Percentiles rank a stretch among this genome's conserved stretches.
Evolutionary conservation across 2,113 vertebrate species (phyloP).

Genomic region (Callorhinus ursinus): DNA sequence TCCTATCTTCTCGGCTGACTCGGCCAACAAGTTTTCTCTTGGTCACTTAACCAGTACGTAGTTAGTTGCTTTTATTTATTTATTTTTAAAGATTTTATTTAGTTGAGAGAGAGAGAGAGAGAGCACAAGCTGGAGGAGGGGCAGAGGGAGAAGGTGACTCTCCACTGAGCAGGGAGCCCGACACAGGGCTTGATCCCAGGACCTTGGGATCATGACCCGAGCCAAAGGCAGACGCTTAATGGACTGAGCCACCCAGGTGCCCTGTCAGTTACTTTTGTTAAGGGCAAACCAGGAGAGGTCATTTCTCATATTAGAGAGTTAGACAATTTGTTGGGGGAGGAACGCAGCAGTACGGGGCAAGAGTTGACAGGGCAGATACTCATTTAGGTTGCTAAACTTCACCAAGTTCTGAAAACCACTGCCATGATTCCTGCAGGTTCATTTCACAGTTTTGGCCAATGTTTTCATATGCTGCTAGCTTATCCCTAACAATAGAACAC

Average conservation of each 20-base stretch:
- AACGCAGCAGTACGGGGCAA: background rate
- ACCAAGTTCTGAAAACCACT: conserved; percentile 3
- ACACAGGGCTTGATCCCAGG: too few species aligned
- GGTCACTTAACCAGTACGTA: background rate
- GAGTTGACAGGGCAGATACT: background rate
- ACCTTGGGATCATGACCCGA: too few species aligned
- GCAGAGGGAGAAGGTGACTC: too few species aligned
- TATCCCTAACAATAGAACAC: background rate
- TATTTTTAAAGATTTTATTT: too few species aligned
- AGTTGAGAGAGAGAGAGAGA: too few species aligned
- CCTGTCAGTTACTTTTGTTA: conserved; percentile 24
- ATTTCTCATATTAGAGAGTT: background rate
- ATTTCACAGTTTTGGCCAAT: background rate
- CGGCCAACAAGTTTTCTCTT: background rate
- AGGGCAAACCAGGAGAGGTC: background rate
- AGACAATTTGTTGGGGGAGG: background rate
- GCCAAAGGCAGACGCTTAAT: too few species aligned
- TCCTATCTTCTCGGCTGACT: background rate
- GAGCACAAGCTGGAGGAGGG: too few species aligned
- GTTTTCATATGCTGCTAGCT: background rate
- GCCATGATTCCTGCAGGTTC: conserved; percentile 1
- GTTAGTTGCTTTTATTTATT: conserved; percentile 26
- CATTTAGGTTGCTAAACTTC: background rate
- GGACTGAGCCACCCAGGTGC: too few species aligned
- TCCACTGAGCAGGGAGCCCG: too few species aligned